phyloP scores from a whole-genome alignment of 2,113 vertebrate genomes.

The Jaculus jaculus region DNA sequence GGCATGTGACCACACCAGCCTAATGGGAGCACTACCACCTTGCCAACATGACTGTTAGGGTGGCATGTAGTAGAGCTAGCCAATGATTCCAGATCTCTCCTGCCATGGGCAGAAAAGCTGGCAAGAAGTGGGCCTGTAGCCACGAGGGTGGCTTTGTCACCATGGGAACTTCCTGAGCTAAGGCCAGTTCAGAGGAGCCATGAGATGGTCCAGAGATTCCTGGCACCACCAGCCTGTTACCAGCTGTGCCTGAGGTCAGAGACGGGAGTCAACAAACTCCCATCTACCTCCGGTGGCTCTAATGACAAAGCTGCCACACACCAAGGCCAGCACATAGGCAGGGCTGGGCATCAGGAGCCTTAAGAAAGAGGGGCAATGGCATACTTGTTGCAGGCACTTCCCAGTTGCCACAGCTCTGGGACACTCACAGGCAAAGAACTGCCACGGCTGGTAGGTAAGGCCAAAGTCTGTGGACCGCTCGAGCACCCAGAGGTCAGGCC shows the following conservation, averaged over 20 bases:
- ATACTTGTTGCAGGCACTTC: accelerated
- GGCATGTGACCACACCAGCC: neutral
- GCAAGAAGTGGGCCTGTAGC: neutral
- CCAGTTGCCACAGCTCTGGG: accelerated
- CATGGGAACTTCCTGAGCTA: neutral
- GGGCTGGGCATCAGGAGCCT: neutral
- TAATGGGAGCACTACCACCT: accelerated
- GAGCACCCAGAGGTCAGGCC: slow-evolving; percentile 98
- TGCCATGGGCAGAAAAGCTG: neutral
- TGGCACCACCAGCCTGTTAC: neutral
- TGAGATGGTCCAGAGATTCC: neutral
- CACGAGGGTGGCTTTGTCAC: neutral
- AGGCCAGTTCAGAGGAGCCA: neutral
- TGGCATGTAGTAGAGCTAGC: neutral
- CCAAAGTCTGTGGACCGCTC: slow-evolving; percentile 94
- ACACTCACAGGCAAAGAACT: slow-evolving; percentile 98
- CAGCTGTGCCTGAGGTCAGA: accelerated
- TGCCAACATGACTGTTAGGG: neutral
- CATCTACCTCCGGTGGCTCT: accelerated
- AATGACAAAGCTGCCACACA: accelerated
- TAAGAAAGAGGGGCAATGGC: accelerated
- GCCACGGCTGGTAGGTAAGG: slow-evolving; percentile 94
- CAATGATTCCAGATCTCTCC: neutral
- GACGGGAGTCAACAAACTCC: neutral
- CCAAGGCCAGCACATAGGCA: accelerated